These are phyloP conservation scores for Drosophila parvula DNA, from an alignment of 1,140 invertebrate genomes.

Conservation along the genomic window DNA sequence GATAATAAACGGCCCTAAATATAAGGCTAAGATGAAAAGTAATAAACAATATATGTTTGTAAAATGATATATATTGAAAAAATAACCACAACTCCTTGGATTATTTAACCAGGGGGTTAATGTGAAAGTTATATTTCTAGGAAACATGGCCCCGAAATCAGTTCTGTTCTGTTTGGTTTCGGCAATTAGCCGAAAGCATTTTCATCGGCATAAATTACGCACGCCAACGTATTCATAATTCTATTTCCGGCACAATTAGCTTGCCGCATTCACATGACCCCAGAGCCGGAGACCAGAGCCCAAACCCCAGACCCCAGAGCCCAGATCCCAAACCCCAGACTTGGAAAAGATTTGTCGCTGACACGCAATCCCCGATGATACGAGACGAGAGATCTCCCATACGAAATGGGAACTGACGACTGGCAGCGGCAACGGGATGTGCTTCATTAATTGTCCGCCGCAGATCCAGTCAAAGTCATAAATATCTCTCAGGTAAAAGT, in stretches of 20 bases:
- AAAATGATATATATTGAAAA: neutral
- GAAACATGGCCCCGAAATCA: slow-evolving; percentile 10
- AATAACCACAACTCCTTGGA: neutral
- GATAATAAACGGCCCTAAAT: neutral
- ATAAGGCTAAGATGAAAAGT: neutral
- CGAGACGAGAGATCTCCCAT: slow-evolving; percentile 25
- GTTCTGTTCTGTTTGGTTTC: slow-evolving; percentile 3
- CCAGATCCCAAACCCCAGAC: slow-evolving; percentile 14
- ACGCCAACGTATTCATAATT: slow-evolving; percentile 81
- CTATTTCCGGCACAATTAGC: slow-evolving; percentile 80
- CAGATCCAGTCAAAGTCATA: slow-evolving; percentile 38
- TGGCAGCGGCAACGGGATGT: slow-evolving; percentile 66
- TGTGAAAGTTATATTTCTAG: neutral
- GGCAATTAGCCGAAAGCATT: slow-evolving; percentile 60
- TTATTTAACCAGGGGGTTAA: neutral
- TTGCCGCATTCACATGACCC: slow-evolving; percentile 51
- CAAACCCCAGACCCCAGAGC: neutral
- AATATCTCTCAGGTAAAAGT: slow-evolving; percentile 70
- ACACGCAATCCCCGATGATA: slow-evolving; percentile 61
- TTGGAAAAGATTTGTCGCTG: slow-evolving; percentile 70
- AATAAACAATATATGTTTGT: neutral
- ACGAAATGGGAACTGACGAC: slow-evolving; percentile 22
- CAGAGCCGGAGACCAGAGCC: slow-evolving; percentile 1
- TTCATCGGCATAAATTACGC: slow-evolving; percentile 75
- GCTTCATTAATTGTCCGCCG: slow-evolving; percentile 76